Evolutionary conservation across 2,888 invertebrate species (phyloP), one percentile per base, ranked within the genome.

Genomic region (Lathronympha strigana): DNA sequence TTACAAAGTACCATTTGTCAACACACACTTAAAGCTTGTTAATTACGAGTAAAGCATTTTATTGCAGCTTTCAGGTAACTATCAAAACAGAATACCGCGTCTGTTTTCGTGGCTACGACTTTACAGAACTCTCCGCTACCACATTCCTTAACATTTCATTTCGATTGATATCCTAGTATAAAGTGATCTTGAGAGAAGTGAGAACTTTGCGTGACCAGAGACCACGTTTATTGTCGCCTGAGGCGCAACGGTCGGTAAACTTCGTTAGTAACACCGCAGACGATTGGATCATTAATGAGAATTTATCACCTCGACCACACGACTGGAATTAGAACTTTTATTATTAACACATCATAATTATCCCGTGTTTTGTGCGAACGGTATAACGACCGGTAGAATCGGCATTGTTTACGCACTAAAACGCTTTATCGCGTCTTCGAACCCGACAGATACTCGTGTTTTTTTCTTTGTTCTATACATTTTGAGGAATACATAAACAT

Each of bases 261-360:
- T 43, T 11, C 4, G 23, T 8, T 23, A 47, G 23, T 23, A n/a
- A 23, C 47, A n/a, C 23, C 47, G 5, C 45, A 58, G 68, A 76
- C 75, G 77, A 77, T 74, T 73, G 69, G 69, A 75, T 79, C 76
- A 73, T 79, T 77, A 80, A 79, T 76, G 72, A 73, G 73, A 73
- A 78, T 82, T 82, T 83, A 82, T 79, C 71, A 77, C 70, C 69
- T 63, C 73, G 78, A 75, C 79, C 77, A 73, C 78, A 77, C 73
- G 74, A 76, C 74, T 74, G 70, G 73, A 79, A 80, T 80, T 80
- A 81, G 75, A 73, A 74, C 76, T 73, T 81, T 82, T 77, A 79
- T 75, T 75, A 77, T 76, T 77, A 75, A 74, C 72, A 80, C 76
- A 77, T 78, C 79, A 78, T 79, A 76, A 80, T 81, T 78, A 81